Conservation (phyloP, 2,797 vertebrate genomes). For the Tragelaphus oryx region DNA sequence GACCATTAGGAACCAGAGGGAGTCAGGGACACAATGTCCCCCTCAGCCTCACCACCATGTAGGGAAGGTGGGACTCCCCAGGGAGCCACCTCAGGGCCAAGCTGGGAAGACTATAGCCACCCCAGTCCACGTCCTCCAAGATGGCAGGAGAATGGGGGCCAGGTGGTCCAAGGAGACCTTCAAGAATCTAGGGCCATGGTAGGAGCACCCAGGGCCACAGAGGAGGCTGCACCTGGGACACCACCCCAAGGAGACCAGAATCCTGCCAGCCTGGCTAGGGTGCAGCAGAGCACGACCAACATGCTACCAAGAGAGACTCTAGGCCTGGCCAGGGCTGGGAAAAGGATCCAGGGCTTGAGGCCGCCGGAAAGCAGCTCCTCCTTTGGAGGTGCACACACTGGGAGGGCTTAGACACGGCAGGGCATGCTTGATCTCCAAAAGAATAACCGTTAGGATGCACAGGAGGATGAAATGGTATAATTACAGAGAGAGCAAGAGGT, state of each 20-base stretch:
- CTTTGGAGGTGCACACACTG: not conserved
- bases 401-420: not conserved
- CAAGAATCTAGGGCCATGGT: not conserved
- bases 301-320: not conserved
- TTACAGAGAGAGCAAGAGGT: not conserved
- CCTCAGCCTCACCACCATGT: not conserved
- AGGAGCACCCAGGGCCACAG: not conserved
- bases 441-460: slow-evolving; percentile 17
- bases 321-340: slow-evolving; percentile 16
- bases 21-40: not conserved
- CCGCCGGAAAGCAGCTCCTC: not conserved
- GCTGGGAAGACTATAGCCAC: not conserved
- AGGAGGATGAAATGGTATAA: slow-evolving; percentile 43
- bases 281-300: slow-evolving; percentile 12
- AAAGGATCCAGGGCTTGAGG: not conserved
- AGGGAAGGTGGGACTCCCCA: not conserved
- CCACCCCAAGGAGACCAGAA: not conserved
- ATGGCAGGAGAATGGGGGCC: not conserved
- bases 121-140: not conserved
- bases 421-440: slow-evolving; percentile 38
- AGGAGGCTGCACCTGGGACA: not conserved
- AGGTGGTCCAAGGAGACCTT: not conserved
- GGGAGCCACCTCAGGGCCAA: slow-evolving; percentile 1
- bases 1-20: not conserved
- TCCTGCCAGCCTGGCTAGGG: not conserved